Evolutionary conservation across 2,113 vertebrate species (phyloP).

Genomic region (Oophaga pumilio): DNA sequence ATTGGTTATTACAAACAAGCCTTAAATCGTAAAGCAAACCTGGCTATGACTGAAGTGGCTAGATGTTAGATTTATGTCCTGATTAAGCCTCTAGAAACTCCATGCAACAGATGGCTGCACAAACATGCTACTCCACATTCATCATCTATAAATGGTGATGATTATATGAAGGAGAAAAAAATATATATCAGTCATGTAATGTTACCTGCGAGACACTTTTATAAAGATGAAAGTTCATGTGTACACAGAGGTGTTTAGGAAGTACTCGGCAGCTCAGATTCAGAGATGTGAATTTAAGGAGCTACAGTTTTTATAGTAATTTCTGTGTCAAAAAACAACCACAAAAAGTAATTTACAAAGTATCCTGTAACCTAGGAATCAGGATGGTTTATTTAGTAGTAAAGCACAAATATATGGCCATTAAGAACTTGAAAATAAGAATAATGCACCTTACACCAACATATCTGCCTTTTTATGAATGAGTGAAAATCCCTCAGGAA

Average conservation of each 20-base stretch:
- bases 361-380: background rate
- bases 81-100: too few species aligned
- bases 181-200: conserved; percentile 12
- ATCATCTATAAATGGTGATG: background rate
- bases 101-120: conserved; percentile 3
- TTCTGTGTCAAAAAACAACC: conserved; percentile 14
- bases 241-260: conserved; percentile 41
- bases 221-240: conserved; percentile 53
- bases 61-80: background rate
- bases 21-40: too few species aligned
- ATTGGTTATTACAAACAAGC: too few species aligned
- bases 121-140: background rate
- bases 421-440: background rate
- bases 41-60: background rate
- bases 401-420: conserved; percentile 1
- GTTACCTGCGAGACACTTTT: conserved; percentile 6
- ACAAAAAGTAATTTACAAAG: conserved; percentile 16
- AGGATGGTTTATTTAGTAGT: background rate
- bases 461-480: background rate
- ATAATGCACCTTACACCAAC: background rate
- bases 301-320: conserved; percentile 36
- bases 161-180: conserved; percentile 15
- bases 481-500: background rate
- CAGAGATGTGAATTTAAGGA: background rate
- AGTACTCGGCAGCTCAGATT: conserved; percentile 7